Percentiles rank a stretch among this genome's conserved stretches.
These are phyloP conservation scores for Cephus spinipes DNA, from an alignment of 2,888 invertebrate species.

Conservation along the genomic window DNA sequence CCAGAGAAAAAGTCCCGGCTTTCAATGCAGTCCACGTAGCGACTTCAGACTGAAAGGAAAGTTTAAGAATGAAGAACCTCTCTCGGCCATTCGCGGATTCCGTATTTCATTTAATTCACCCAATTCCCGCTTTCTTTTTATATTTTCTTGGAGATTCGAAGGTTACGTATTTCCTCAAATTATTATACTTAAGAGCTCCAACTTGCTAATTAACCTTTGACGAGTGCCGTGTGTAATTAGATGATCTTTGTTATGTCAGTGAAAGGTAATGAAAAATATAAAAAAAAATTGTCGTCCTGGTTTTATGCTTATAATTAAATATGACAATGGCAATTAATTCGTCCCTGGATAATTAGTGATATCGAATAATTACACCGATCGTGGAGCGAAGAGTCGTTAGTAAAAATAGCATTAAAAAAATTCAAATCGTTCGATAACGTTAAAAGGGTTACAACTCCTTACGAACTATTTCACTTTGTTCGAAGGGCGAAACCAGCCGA, in stretches of 20 bases:
- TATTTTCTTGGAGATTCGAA: too few relatives aligned
- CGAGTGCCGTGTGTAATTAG: too few relatives aligned
- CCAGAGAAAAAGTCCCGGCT: neutral
- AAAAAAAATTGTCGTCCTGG: too few relatives aligned
- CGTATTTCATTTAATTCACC: neutral
- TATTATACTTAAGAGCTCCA: too few relatives aligned
- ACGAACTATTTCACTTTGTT: neutral
- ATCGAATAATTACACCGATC: neutral
- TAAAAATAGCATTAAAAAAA: neutral
- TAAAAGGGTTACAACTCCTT: neutral
- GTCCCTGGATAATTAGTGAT: neutral
- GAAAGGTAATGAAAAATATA: too few relatives aligned
- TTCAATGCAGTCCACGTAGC: neutral
- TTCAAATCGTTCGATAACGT: neutral
- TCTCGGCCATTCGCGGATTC: neutral
- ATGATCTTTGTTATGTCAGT: too few relatives aligned
- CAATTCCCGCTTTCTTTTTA: neutral
- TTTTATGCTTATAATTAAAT: too few relatives aligned
- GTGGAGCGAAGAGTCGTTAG: neutral
- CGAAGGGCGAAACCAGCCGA: neutral
- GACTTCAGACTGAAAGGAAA: neutral
- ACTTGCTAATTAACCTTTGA: too few relatives aligned
- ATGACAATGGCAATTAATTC: too few relatives aligned
- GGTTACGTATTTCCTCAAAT: too few relatives aligned
- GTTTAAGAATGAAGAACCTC: conserved; percentile 4